These are phyloP conservation scores for Lacerta agilis DNA, from an alignment of 2,797 vertebrate genomes.

Conservation along the genomic window DNA sequence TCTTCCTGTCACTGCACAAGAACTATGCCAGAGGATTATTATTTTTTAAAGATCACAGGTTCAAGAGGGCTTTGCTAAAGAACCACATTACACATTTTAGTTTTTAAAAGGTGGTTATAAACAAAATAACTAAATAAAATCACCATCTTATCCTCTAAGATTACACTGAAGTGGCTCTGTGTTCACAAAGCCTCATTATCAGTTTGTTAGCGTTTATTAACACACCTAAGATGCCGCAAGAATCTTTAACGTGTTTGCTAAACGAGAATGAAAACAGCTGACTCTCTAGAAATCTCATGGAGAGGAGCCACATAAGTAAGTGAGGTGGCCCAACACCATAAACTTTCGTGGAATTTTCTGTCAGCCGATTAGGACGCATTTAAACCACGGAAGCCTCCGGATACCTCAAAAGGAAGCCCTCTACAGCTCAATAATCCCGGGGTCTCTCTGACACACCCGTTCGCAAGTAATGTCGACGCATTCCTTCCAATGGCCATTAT, in stretches of 20 bases:
- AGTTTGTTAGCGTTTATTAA: too few relatives aligned
- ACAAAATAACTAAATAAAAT: background rate
- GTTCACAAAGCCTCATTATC: too few relatives aligned
- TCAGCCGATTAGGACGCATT: background rate
- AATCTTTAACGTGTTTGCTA: too few relatives aligned
- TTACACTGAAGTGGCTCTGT: too few relatives aligned
- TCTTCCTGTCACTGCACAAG: background rate
- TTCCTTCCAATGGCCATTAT: background rate
- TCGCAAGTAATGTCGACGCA: background rate
- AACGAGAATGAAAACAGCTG: too few relatives aligned
- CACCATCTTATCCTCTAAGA: background rate
- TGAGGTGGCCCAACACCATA: too few relatives aligned
- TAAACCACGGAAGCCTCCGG: background rate
- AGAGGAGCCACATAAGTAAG: too few relatives aligned
- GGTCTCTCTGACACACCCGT: background rate
- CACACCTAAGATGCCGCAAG: too few relatives aligned
- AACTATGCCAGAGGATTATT: rapidly evolving
- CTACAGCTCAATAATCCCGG: background rate
- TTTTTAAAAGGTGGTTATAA: background rate
- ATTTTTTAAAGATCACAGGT: background rate
- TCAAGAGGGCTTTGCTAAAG: background rate
- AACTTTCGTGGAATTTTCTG: background rate
- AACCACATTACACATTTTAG: background rate
- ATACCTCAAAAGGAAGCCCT: background rate
- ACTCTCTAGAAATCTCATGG: too few relatives aligned